Conservation (phyloP, 1,140 invertebrate genomes). For the Drosophila mauritiana region DNA sequence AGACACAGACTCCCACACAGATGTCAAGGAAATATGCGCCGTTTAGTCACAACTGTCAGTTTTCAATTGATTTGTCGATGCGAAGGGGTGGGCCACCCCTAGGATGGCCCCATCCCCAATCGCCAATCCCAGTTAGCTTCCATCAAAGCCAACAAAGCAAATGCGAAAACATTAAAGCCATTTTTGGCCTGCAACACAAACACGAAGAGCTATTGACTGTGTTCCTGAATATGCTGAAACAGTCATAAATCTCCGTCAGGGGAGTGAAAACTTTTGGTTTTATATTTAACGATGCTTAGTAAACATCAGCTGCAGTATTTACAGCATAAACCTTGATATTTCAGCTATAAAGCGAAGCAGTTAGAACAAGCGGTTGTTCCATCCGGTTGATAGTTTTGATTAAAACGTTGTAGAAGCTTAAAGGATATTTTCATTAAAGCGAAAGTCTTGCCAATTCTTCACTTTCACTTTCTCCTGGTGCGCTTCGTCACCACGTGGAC, state of each 20-base stretch:
- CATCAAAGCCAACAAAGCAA: slow-evolving; percentile 81
- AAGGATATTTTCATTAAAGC: neutral
- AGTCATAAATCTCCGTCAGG: slow-evolving; percentile 36
- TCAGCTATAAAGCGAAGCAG: neutral
- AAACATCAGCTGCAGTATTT: slow-evolving; percentile 32
- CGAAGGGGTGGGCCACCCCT: slow-evolving; percentile 12
- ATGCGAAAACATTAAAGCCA: slow-evolving; percentile 82
- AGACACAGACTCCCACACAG: slow-evolving; percentile 68
- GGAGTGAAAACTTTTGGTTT: slow-evolving; percentile 35
- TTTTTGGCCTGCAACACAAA: slow-evolving; percentile 59
- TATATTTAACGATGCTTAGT: slow-evolving; percentile 38
- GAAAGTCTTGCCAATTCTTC: no score
- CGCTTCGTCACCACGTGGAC: no score
- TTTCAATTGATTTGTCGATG: slow-evolving; percentile 82
- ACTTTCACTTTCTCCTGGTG: no score
- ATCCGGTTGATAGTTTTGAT: neutral
- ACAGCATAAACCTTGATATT: slow-evolving; percentile 13
- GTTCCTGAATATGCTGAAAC: slow-evolving; percentile 36
- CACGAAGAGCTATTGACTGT: slow-evolving; percentile 30
- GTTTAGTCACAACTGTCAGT: slow-evolving; percentile 82
- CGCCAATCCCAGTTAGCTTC: slow-evolving; percentile 43
- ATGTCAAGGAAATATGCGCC: slow-evolving; percentile 82
- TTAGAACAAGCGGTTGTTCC: neutral
- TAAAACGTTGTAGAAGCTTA: neutral
- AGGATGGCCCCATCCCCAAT: neutral